These are phyloP conservation scores for Deilephila porcellus DNA, from an alignment of 2,888 invertebrate species.

Conservation along the genomic window DNA sequence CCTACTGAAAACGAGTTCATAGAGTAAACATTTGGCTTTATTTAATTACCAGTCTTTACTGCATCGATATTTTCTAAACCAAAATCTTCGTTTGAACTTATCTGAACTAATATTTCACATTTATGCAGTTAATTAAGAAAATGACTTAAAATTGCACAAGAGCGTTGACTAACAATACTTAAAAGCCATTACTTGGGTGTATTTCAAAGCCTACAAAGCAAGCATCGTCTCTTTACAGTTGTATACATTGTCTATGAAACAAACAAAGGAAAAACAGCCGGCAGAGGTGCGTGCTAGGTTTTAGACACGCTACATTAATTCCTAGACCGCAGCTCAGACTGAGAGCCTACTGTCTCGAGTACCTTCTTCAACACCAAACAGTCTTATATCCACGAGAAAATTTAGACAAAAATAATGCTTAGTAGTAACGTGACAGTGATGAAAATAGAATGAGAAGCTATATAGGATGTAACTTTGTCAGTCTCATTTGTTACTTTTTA, in stretches of 20 bases:
- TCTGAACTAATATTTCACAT: too few species aligned
- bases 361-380: conserved; percentile 30
- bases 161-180: conserved; percentile 9
- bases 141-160: background rate
- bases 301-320: conserved; percentile 79
- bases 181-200: conserved; percentile 38
- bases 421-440: background rate
- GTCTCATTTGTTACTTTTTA: conserved; percentile 58
- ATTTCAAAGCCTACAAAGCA: conserved; percentile 27
- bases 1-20: too few species aligned
- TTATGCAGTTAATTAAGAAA: background rate
- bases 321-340: conserved; percentile 65
- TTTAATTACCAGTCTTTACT: too few species aligned
- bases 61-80: too few species aligned
- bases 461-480: conserved; percentile 48
- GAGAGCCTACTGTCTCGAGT: conserved; percentile 30
- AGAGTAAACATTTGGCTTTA: too few species aligned
- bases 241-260: conserved; percentile 48
- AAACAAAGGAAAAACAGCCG: conserved; percentile 63
- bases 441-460: conserved; percentile 3
- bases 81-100: too few species aligned
- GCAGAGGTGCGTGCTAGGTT: conserved; percentile 69
- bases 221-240: conserved; percentile 49
- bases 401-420: conserved; percentile 24
- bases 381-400: conserved; percentile 25